Conservation (phyloP, 2,113 vertebrate genomes). For the Sprattus sprattus region DNA sequence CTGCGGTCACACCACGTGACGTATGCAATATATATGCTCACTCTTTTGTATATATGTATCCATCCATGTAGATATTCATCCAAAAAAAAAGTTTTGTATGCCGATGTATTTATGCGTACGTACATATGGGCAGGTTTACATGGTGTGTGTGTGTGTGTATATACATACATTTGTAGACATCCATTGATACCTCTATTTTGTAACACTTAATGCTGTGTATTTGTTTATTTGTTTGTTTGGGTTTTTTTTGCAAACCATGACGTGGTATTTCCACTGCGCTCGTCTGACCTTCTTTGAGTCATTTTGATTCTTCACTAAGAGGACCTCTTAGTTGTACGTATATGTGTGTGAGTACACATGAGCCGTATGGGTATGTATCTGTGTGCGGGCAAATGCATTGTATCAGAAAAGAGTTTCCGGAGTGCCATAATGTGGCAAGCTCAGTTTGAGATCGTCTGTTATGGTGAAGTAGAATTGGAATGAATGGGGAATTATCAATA, state of each 20-base stretch:
- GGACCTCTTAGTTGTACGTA: neutral
- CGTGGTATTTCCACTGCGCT: constrained; percentile 72
- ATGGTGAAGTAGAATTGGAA: too few species aligned
- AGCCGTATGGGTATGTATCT: neutral
- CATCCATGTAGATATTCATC: constrained; percentile 18
- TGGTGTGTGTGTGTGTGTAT: constrained; percentile 15
- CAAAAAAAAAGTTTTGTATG: neutral
- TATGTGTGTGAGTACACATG: neutral
- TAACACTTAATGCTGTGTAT: constrained; percentile 45
- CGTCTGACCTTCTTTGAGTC: constrained; percentile 7
- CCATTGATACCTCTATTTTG: neutral
- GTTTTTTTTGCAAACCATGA: constrained; percentile 56
- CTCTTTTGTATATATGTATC: constrained; percentile 35
- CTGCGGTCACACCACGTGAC: constrained; percentile 50
- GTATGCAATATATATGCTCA: constrained; percentile 60
- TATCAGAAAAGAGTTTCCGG: neutral
- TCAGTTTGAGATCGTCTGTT: neutral
- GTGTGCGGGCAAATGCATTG: neutral
- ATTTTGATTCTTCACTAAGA: neutral
- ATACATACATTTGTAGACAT: neutral
- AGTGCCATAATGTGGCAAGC: neutral
- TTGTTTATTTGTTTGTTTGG: constrained; percentile 33
- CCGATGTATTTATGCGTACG: constrained; percentile 1
- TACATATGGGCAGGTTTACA: constrained; percentile 7
- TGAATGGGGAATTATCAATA: neutral